Evolutionary conservation across 2,797 vertebrate species (phyloP).

Genomic region (Rhinophrynus dorsalis): DNA sequence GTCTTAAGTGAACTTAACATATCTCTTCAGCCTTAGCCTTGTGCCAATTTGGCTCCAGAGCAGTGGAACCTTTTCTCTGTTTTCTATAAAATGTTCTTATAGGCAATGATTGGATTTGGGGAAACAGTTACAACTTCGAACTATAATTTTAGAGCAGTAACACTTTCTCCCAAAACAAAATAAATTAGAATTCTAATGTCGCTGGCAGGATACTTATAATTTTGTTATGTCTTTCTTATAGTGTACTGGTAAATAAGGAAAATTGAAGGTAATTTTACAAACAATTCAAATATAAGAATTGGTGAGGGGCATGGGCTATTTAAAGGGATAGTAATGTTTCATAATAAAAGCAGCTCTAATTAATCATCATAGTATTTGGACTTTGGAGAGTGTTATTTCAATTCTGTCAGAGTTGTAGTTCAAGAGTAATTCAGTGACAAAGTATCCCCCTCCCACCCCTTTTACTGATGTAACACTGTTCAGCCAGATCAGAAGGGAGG

Average conservation of each 20-base stretch:
- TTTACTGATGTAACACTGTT: too few relatives aligned
- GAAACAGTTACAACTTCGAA: slow-evolving; percentile 29
- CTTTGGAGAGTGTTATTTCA: too few relatives aligned
- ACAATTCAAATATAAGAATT: not conserved
- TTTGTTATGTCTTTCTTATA: not conserved
- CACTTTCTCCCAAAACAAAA: slow-evolving; percentile 27
- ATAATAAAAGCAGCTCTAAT: too few relatives aligned
- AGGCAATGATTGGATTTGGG: slow-evolving; percentile 33
- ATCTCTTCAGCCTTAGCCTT: slow-evolving; percentile 22
- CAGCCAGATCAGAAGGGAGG: too few relatives aligned
- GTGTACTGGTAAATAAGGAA: not conserved
- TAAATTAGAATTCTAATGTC: slow-evolving; percentile 35
- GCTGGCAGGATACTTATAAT: slow-evolving; percentile 4
- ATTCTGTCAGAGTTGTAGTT: too few relatives aligned
- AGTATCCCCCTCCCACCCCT: too few relatives aligned
- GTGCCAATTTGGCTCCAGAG: slow-evolving; percentile 32
- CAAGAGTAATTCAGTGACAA: too few relatives aligned
- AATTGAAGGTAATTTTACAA: not conserved
- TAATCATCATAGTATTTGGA: too few relatives aligned
- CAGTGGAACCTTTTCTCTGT: slow-evolving; percentile 40
- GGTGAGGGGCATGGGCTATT: not conserved
- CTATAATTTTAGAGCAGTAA: slow-evolving; percentile 34
- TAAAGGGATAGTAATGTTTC: too few relatives aligned
- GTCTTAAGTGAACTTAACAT: slow-evolving; percentile 43
- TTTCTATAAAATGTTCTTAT: slow-evolving; percentile 45